Base-by-base conservation (phyloP, 2,888 invertebrate species). In the Drosophila gaucha region DNA sequence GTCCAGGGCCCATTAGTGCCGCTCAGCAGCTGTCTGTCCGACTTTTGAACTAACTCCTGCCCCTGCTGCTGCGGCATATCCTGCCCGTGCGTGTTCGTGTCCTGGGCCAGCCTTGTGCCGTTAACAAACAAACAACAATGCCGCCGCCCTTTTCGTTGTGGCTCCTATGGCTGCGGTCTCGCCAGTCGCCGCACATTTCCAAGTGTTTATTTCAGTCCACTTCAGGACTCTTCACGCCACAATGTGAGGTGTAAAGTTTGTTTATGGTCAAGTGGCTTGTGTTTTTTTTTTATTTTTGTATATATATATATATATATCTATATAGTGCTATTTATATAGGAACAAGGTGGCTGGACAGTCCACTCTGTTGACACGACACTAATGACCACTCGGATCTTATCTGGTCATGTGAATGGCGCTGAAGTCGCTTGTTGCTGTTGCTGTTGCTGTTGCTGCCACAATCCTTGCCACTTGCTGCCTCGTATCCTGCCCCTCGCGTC, bases 211-310 rank as follows among this genome's bases (percentile, higher is more conserved):
- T 84, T 86, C 80, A 77, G 71, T 65, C 63, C 74, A 80, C 83
- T 85, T 62, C 78, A 80, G 86, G 63, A 62, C 82, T 54, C 67
- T 64, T 43, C 52, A 58, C 39, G 58, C 63, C 49, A 74, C 88
- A 89, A 70, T 80, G 65, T 60, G 85, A 85, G 89, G 84, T 89
- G 84, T 78, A 87, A 85, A 89, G 89, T 85, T 87, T 89, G 78
- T 88, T 84, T 88, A 83, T 88, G 82, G 88, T 86, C 82, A 88
- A 88, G 88, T 80, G 88, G 76, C 39, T 62, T 33, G 49, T 59
- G 46, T 69, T 59, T 50, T 62, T 18, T 55, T 44, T 18, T 18
- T 8, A 44, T 8, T 41, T 8, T 20, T 5, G 12, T 46, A 31
- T 6, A 16, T 9, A 20, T 22, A 8, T 28, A 12, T 55, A 8